Percentiles rank a stretch among this genome's conserved stretches.
Evolutionary conservation across 2,113 vertebrate species (phyloP).

Genomic region (Erinaceus europaeus): DNA sequence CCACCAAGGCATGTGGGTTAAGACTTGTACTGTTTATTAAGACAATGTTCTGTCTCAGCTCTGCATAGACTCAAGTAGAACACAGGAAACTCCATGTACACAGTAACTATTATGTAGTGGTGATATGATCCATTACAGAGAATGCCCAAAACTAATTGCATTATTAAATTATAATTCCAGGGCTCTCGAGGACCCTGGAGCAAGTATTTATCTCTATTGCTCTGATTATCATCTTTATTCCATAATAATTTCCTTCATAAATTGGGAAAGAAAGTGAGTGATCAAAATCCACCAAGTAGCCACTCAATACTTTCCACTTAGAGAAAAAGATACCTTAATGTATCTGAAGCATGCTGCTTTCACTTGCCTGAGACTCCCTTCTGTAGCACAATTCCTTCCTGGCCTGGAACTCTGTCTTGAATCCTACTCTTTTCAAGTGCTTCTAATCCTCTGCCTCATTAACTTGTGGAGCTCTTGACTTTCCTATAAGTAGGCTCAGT

Average conservation of each 20-base stretch:
- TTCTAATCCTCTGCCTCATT: background rate
- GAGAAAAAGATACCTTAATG: background rate
- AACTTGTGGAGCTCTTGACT: background rate
- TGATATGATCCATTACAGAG: too few relatives aligned
- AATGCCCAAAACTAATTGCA: background rate
- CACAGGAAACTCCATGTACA: too few relatives aligned
- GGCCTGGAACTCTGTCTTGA: background rate
- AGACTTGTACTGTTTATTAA: too few relatives aligned
- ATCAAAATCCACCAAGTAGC: background rate
- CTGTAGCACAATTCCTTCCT: background rate
- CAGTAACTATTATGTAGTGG: too few relatives aligned
- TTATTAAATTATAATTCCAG: background rate
- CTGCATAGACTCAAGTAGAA: too few relatives aligned
- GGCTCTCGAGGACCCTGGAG: background rate
- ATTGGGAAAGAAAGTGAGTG: background rate
- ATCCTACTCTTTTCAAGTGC: background rate
- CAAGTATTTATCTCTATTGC: background rate
- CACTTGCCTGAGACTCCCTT: background rate
- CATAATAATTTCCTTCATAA: background rate
- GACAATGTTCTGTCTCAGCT: too few relatives aligned
- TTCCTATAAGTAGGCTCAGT: background rate
- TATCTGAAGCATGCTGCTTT: background rate
- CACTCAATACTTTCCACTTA: background rate
- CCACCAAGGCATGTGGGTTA: too few relatives aligned
- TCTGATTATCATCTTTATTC: background rate